phyloP scores from a whole-genome alignment of 2,113 vertebrate species.

The Ceyx margarethae region DNA sequence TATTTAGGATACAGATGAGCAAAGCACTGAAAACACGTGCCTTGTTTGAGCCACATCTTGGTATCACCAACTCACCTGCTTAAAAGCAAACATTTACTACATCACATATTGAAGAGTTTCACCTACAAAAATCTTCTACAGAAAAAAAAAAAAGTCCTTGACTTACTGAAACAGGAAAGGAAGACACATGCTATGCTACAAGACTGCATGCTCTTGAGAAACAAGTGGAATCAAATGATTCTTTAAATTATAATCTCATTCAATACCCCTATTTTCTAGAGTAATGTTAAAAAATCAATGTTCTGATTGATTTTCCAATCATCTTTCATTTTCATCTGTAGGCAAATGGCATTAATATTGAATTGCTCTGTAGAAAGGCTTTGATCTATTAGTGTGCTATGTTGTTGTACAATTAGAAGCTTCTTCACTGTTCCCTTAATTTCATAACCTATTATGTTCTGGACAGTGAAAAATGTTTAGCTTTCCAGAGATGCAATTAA shows the following conservation, averaged over 20 bases:
- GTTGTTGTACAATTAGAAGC: background rate
- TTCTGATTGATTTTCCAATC: slow-evolving; percentile 14
- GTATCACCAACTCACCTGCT: background rate
- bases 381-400: background rate
- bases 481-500: background rate
- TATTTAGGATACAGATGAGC: background rate
- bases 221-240: background rate
- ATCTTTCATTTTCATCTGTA: slow-evolving; percentile 21
- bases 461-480: background rate
- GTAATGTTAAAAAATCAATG: slow-evolving; percentile 25
- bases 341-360: slow-evolving; percentile 18
- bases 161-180: background rate
- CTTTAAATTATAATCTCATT: background rate
- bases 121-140: background rate
- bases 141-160: background rate
- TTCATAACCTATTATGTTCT: background rate
- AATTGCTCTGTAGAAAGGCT: background rate
- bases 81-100: background rate
- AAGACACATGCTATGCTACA: background rate
- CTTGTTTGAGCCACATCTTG: background rate
- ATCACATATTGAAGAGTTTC: background rate
- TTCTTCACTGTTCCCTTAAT: background rate
- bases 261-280: background rate
- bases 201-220: background rate
- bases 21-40: background rate